These are phyloP conservation scores for Meloe dianella DNA, from an alignment of 2,888 invertebrate species.

Conservation along the genomic window DNA sequence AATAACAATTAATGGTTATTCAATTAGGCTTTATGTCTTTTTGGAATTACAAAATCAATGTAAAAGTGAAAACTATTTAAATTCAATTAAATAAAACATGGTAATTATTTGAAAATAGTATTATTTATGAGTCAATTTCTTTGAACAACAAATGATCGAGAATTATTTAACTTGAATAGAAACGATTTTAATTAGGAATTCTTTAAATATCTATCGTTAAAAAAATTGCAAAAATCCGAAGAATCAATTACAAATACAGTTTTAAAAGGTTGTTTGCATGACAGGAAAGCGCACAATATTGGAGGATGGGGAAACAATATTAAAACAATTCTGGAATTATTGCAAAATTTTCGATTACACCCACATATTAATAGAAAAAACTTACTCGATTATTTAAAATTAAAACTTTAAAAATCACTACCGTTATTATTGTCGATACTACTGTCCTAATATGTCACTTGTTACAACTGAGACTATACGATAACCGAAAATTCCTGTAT, in stretches of 20 bases:
- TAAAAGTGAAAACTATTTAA: constrained; percentile 4
- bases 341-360: no score
- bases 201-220: no score
- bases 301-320: no score
- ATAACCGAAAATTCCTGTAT: background rate
- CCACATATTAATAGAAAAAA: no score
- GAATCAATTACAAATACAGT: no score
- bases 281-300: no score
- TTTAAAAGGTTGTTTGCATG: no score
- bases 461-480: background rate
- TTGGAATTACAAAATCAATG: background rate
- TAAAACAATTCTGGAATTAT: constrained; percentile 1
- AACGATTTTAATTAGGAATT: background rate
- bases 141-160: background rate
- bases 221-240: no score
- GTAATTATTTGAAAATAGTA: background rate
- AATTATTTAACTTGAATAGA: background rate
- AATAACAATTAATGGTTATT: background rate
- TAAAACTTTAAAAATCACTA: background rate
- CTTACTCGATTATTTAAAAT: background rate
- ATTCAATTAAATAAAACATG: background rate
- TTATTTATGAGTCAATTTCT: background rate
- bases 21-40: background rate
- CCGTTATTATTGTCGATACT: no score
- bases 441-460: background rate